These are phyloP conservation scores for Leucophenga maculata DNA, from an alignment of 2,888 invertebrate species.

Conservation along the genomic window DNA sequence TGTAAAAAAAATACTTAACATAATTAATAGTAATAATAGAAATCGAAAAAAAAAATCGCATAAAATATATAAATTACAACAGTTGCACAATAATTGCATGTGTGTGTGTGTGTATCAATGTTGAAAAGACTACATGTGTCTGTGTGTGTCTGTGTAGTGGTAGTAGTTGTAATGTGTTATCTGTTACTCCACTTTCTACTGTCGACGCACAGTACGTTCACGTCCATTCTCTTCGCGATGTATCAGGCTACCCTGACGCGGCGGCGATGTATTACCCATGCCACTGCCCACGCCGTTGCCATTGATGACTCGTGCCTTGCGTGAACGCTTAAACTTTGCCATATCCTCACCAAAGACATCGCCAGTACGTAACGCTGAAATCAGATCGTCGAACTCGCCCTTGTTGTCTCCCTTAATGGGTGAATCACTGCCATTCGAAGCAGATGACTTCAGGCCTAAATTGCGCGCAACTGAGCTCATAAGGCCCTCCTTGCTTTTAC, in stretches of 20 bases:
- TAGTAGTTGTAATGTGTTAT: constrained; percentile 45
- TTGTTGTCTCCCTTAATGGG: constrained; percentile 76
- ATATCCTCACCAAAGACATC: constrained; percentile 97
- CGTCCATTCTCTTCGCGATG: constrained; percentile 78
- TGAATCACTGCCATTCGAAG: constrained; percentile 40
- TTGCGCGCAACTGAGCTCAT: constrained; percentile 83
- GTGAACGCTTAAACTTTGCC: constrained; percentile 89
- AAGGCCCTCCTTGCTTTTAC: constrained; percentile 85
- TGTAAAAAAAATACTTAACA: constrained; percentile 3
- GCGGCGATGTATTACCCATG: constrained; percentile 75
- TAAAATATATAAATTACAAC: constrained; percentile 14
- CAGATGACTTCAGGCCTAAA: constrained; percentile 76
- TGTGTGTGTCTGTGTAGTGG: neutral
- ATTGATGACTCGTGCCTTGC: constrained; percentile 77
- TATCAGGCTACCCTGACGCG: constrained; percentile 75
- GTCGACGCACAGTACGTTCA: constrained; percentile 74
- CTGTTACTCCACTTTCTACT: constrained; percentile 70
- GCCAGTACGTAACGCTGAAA: constrained; percentile 93
- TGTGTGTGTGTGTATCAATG: neutral
- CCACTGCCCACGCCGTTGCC: constrained; percentile 63
- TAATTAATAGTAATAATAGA: constrained; percentile 24
- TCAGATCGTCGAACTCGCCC: constrained; percentile 96
- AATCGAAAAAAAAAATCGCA: constrained; percentile 32
- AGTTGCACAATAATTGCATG: constrained; percentile 4
- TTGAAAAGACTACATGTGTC: too few species aligned